These are phyloP conservation scores for Aegithalos caudatus DNA, from an alignment of 2,113 vertebrate species.

Conservation along the genomic window DNA sequence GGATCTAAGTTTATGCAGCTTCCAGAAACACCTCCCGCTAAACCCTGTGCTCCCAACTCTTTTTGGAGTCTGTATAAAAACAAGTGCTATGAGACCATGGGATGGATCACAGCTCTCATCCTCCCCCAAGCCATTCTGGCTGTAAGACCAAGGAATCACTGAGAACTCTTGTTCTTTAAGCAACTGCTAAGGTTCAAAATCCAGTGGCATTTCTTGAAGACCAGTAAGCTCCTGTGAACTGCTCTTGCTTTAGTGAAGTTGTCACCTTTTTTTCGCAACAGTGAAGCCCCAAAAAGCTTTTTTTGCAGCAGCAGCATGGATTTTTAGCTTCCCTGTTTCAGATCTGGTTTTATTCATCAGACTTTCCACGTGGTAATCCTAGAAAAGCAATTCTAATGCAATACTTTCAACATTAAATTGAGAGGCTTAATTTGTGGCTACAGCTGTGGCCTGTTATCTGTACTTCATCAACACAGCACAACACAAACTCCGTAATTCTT, in stretches of 20 bases:
- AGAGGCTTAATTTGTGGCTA: conserved; percentile 64
- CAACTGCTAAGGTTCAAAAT: not conserved
- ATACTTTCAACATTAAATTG: conserved; percentile 60
- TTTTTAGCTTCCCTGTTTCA: not conserved
- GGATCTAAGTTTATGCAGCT: not conserved
- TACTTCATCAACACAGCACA: conserved; percentile 46
- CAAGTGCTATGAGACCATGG: not conserved
- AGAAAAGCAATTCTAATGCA: conserved; percentile 54
- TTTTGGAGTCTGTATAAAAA: not conserved
- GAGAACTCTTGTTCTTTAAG: not conserved
- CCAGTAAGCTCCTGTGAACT: not conserved
- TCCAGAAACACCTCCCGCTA: not conserved
- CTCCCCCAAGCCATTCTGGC: not conserved
- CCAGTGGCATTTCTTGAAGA: not conserved
- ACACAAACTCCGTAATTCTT: conserved; percentile 5
- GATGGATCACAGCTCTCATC: not conserved
- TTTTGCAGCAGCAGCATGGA: not conserved
- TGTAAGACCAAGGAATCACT: not conserved
- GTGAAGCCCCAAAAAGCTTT: not conserved
- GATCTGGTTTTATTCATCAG: conserved; percentile 16
- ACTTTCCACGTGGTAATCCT: conserved; percentile 8
- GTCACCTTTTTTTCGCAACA: not conserved
- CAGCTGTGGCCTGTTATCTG: conserved; percentile 57
- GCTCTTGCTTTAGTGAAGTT: not conserved
- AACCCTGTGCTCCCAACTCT: not conserved